Evolutionary conservation across 2,888 invertebrate species (phyloP), one percentile per base, ranked within the genome.

Genomic region (Drosophila limbata): DNA sequence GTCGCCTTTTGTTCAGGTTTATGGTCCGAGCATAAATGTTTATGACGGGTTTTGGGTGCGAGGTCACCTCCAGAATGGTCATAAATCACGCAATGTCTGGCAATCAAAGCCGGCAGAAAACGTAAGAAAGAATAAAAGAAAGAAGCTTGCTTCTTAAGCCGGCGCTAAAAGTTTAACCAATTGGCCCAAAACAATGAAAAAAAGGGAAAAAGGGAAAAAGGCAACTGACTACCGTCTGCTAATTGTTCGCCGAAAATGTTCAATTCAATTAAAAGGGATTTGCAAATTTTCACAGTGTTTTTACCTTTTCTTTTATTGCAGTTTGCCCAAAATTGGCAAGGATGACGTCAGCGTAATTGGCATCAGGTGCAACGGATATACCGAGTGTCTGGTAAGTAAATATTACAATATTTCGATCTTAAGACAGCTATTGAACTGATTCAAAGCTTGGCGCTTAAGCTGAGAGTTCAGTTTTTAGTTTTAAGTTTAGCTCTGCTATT

Each of bases 321-420:
- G 92, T 81, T 90, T 88, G 69, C 77, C 81, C 13, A 79, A 75
- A 71, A 70, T 33, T 61, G 69, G 73, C 79, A 86, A 81, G 83
- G 84, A 88, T 69, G 89, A 83, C 68, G 72, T 81, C 21, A 85
- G 70, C 72, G 70, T 87, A 59, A 84, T 90, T 80, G 90, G 89
- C 53, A 79, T 84, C 47, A 75, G 81, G 50, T 80, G 77, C 35
- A 76, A 57, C 69, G 80, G 81, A 61, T 65, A 62, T 55, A 21
- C 28, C 11, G 77, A 73, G 17, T 69, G 77, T 40, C 67, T 85
- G 88, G 85, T 85, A 69, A 81, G 86, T 83, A 69, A 79, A 81
- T 83, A 45, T 21, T n/a, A 52, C 13, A 3, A 40, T 21, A 42
- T n/a, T 42, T n/a, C 10, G 13, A 56, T 39, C 39, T 60, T 33